Evolutionary conservation across 2,113 vertebrate genomes (phyloP), one percentile per base, ranked within the genome.

Genomic region (Oncorhynchus mykiss): DNA sequence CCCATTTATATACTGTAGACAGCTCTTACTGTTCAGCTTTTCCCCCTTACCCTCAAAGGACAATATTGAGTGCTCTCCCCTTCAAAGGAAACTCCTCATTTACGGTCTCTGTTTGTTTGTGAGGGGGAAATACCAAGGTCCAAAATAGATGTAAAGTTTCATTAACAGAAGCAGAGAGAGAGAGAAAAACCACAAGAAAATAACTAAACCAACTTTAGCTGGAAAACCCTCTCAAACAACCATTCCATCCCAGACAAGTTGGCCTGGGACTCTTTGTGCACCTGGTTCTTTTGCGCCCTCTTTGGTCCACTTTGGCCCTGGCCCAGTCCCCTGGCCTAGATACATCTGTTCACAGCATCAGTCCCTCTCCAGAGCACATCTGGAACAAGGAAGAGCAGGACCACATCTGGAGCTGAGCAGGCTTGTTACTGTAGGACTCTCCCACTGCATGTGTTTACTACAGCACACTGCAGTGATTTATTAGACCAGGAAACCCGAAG

Each of bases 221-320:
- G 31, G 69, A 31, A 67, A 75, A 80, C 73, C 84, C 76, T 73
- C 75, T 73, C 82, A 85, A 84, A 87, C 87, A 88, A 78, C 82
- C 80, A 78, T 80, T 71, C 76, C 77, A 16, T 39, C 16, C 80
- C 81, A 87, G 87, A 88, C 72, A 69, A 85, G 65, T 59, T 12
- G 81, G 57, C 75, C 70, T 2, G 45, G 22, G 70, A 83, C 79
- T 89, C 81, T 90, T 91, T 85, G 81, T 91, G 85, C 90, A 91
- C 90, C 89, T 91, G 87, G 83, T 82, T 81, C 73, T 84, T 82
- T 81, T 84, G 39, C 39, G 2, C 8, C 39, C 39, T 45, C 34
- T 8, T 39, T 85, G n/a, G 68, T 18, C 29, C 11, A 27, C 57
- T 77, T 76, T 74, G 59, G 59, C 78, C 66, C 39, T 22, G 62